Evolutionary conservation across 2,888 invertebrate genomes (phyloP).

Genomic region (Cordilura impudica): DNA sequence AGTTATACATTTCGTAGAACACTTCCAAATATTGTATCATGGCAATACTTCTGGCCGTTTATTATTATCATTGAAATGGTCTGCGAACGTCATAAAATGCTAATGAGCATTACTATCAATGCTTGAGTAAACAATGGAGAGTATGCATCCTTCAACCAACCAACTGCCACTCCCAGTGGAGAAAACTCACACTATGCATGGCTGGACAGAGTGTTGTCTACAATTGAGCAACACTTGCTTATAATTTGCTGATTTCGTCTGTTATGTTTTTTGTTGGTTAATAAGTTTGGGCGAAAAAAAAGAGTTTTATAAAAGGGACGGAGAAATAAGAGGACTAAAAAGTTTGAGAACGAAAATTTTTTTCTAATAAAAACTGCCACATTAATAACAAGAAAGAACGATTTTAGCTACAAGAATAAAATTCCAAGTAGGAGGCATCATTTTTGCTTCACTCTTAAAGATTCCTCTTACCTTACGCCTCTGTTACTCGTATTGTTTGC

Average conservation of each 20-base stretch:
- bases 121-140: constrained; percentile 35
- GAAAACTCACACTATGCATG: neutral
- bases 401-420: too few relatives aligned
- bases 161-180: neutral
- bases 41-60: constrained; percentile 26
- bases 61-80: constrained; percentile 50
- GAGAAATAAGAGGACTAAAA: too few relatives aligned
- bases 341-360: too few relatives aligned
- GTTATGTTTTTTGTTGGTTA: neutral
- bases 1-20: neutral
- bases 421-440: too few relatives aligned
- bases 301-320: too few relatives aligned
- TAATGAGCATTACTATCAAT: constrained; percentile 54
- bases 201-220: too few relatives aligned
- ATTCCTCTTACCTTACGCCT: neutral
- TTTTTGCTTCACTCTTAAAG: too few relatives aligned
- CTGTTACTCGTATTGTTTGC: neutral
- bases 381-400: too few relatives aligned
- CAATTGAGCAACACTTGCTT: neutral
- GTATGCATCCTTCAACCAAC: neutral
- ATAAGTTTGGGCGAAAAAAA: neutral
- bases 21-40: neutral
- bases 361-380: too few relatives aligned
- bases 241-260: neutral
- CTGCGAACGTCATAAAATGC: constrained; percentile 52